Percentiles rank a stretch among this genome's conserved stretches.
Evolutionary conservation across 2,888 invertebrate species (phyloP).

Genomic region (Didymodactylos carnosus): DNA sequence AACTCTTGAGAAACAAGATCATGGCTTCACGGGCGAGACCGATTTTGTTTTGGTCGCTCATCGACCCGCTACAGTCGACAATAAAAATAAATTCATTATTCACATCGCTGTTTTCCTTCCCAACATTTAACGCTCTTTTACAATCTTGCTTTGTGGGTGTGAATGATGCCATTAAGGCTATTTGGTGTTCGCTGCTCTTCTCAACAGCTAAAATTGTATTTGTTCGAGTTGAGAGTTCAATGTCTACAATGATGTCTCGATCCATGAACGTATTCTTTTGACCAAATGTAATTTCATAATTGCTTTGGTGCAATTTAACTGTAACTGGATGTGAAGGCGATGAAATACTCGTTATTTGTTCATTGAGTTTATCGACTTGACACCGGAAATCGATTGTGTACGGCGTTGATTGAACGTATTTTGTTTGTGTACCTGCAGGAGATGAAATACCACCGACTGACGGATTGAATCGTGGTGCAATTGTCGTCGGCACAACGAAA

Average conservation of each 20-base stretch:
- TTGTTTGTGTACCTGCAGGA: neutral
- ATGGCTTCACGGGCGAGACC: neutral
- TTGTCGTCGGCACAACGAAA: neutral
- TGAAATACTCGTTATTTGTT: neutral
- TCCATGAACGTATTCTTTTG: neutral
- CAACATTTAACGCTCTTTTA: too few relatives aligned
- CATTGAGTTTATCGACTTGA: neutral
- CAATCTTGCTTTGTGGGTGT: too few relatives aligned
- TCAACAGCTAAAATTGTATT: too few relatives aligned
- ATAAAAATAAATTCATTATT: neutral
- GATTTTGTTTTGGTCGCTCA: neutral
- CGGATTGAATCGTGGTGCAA: neutral
- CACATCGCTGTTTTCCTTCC: too few relatives aligned
- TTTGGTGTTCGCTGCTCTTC: too few relatives aligned
- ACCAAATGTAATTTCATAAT: neutral
- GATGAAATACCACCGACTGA: neutral
- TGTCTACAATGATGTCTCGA: neutral
- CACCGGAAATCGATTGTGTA: neutral
- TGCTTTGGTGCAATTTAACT: neutral
- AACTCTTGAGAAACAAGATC: neutral
- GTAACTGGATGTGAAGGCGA: neutral
- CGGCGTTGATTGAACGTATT: neutral
- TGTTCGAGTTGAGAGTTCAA: neutral
- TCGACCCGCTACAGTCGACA: neutral
- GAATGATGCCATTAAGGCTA: neutral